A percentile compares a stretch with the other conserved stretches of the same genome.
These are phyloP conservation scores for Stichopus chloronotus DNA, from an alignment of 35 echinoderm and acorn worm genomes.

Conservation along the genomic window DNA sequence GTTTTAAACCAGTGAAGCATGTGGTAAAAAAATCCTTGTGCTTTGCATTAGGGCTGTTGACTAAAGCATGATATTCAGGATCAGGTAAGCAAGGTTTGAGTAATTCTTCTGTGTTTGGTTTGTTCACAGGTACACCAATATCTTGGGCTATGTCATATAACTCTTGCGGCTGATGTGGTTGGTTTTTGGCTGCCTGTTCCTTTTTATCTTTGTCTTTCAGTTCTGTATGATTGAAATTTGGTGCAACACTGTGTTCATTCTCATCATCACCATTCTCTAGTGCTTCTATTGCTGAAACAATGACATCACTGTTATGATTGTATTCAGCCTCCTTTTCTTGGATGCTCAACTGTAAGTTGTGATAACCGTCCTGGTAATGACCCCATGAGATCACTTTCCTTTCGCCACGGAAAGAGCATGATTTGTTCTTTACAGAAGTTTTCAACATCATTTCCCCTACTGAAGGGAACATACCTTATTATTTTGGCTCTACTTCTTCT, in stretches of 20 bases:
- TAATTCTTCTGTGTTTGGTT: slow-evolving; percentile 21
- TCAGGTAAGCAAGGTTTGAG: slow-evolving; percentile 35
- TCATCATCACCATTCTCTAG: not conserved
- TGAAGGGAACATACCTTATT: slow-evolving; percentile 49
- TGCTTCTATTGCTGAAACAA: slow-evolving; percentile 31
- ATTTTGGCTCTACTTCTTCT: slow-evolving; percentile 41
- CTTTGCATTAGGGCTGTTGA: slow-evolving; percentile 42
- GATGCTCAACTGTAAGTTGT: not conserved
- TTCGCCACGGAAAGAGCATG: slow-evolving; percentile 57
- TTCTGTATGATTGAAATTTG: slow-evolving; percentile 57
- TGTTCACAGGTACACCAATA: slow-evolving; percentile 34
- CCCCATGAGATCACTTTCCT: not conserved
- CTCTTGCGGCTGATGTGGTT: not conserved
- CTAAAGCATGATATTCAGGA: slow-evolving; percentile 7
- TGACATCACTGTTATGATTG: not conserved
- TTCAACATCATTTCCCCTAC: slow-evolving; percentile 41
- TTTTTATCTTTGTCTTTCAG: not conserved
- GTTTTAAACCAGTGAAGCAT: slow-evolving; percentile 52
- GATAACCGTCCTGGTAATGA: slow-evolving; percentile 8
- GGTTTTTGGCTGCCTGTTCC: not conserved
- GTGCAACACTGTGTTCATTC: not conserved
- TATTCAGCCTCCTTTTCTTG: slow-evolving; percentile 9
- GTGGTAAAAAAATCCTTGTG: slow-evolving; percentile 47
- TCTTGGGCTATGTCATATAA: slow-evolving; percentile 23
- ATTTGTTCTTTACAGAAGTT: slow-evolving; percentile 63